Base-by-base conservation (phyloP, 92 coral and sea anemone genomes). In the Palythoa grandis region DNA sequence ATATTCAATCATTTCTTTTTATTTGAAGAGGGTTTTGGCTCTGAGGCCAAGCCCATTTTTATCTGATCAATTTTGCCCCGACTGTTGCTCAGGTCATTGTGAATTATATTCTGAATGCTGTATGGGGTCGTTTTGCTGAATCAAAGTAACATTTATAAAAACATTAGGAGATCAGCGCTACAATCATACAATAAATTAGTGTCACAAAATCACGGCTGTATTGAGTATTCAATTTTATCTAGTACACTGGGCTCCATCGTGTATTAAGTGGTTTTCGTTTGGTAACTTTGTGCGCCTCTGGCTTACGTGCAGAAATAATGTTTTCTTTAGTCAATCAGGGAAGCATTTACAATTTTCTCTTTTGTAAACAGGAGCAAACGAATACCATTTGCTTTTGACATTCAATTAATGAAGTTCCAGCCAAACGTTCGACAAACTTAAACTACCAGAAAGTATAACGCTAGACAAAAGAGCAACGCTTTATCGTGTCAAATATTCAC, bases 291-390 rank as follows among this genome's bases (percentile, higher is more conserved):
- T 23, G 29, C 56, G 25, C 25, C 38, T 4, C 35, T 63, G 69
- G 52, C 12, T 71, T 38, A 37, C 22, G 11, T 38, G 29, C 20
- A 35, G 11, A 37, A 19, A 48, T 3, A 52, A 24, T n/a, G 29
- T 37, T 58, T 61, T 78, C 83, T 78, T 78, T 39, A 15, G 52
- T 56, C 35, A 58, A 17, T 78, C 57, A 39, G 11, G 52, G 82
- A 54, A 77, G 61, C 68, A 24, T 25, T 53, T 47, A 78, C 52
- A 48, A 56, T 11, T 20, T 19, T 63, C 8, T 63, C 24, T 63
- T 60, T n/a, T 17, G 69, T 63, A 63, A 63, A 63, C 69, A 63
- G 11, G 1, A 23, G 10, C 29, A 23, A 63, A 63, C 19, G 29
- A 63, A n/a, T 17, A 63, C 17, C 23, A 19, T 63, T 63, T 63